Evolutionary conservation across 2,113 vertebrate genomes (phyloP), one percentile per base, ranked within the genome.

Genomic region (Bos taurus): DNA sequence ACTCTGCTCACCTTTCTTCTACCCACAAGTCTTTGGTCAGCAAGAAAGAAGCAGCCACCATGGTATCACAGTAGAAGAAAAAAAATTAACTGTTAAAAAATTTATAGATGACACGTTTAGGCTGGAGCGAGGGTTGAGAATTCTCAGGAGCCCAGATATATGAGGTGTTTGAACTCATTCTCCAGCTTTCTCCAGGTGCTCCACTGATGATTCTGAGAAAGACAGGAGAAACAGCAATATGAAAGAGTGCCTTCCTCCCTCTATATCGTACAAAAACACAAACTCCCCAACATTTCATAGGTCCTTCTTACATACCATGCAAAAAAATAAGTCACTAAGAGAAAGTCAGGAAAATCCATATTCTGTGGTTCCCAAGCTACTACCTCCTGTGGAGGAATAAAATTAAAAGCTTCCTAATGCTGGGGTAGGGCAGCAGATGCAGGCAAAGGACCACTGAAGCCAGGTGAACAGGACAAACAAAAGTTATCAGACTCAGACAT

Each of bases 121-220:
- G 5, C 36, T 43, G 36, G n/a, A 10, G 2, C 19, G 0, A 93
- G 3, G 36, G 2, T 28, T 60, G 25, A 56, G 12, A 71, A 78
- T 26, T 95, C n/a, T 36, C 4, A 23, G 5, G 10, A 91, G 15
- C 19, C 62, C 40, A 14, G 43, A 30, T 3, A 30, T 13, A 30
- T 9, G 2, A 64, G 33, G 43, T 2, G 0, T 40, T 17, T 30
- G 16, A 5, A 33, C 3, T 19, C 2, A 26, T 12, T 48, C 23
- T 11, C 30, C 26, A 54, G 8, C 2, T 15, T 60, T 77, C 25
- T 30, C n/a, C 23, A 25, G 30, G 5, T 12, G 2, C 1, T 85
- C 26, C 28, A 12, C 56, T 74, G 14, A 14, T 21, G 19, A 11
- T 48, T 19, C 16, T 1, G 6, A 64, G 46, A 19, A 8, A 74